Evolutionary conservation across 2,797 vertebrate genomes (phyloP), one percentile per base, ranked within the genome.

Genomic region (Antennarius maculatus): DNA sequence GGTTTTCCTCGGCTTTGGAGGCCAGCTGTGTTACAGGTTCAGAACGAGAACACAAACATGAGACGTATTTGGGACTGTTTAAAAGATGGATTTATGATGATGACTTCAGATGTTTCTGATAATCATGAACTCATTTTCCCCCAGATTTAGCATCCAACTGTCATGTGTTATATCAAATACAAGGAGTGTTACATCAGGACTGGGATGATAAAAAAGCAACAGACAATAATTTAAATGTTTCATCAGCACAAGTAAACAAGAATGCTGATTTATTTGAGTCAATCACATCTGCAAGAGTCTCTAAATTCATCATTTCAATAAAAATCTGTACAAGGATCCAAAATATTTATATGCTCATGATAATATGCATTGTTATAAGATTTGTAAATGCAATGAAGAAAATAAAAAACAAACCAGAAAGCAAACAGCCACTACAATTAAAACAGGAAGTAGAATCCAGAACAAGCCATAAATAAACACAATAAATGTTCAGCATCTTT

Each of bases 1-100:
- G 91, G 86, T 99, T 99, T 87, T 99, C 96, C 69, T 97, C 95
- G 7, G 98, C 95, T 90, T 98, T 99, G 80, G 82, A 94, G 41
- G 96, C 96, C 53, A 99, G 92, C 98, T 99, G 89, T 11, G 54
- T 28, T 8, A 43, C 11, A 7, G 27, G 47, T 29, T 42, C n/a
- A 39, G 57, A 54, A 2, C 45, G 3, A 18, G 57, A 56, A 1
- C 39, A 3, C 50, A 27, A 27, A 11, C 54, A 62, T 27, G 0
- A 17, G n/a, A 61, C 7, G 43, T 16, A 54, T 43, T 43, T 2
- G 31, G 31, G 31, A 64, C 4, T 42, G 43, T 50, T 49, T 39
- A 9, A 61, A 61, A 60, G n/a, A 54, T 9, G 13, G 42, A 53
- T 39, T 2, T 12, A 27, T 12, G 50, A 37, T 45, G 1, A 6